Conservation (phyloP, 1,140 invertebrate genomes). For the Sitophilus oryzae region DNA sequence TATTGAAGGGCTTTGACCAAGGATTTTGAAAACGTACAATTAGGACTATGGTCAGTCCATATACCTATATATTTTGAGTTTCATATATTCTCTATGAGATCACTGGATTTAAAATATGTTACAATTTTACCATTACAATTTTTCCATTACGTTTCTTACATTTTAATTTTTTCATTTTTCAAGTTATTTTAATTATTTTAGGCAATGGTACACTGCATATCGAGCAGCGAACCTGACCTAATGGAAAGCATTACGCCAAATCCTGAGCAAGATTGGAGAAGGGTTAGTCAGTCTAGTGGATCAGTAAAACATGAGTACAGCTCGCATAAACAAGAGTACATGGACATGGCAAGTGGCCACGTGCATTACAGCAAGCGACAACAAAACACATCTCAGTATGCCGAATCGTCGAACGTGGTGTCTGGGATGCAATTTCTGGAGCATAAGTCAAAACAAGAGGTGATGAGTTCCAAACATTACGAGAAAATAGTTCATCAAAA, state of each 20-base stretch:
- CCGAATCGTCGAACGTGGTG: conserved; percentile 40
- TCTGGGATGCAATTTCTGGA: conserved; percentile 35
- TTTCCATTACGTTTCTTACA: no score
- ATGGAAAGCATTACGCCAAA: conserved; percentile 47
- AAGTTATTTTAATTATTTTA: conserved; percentile 34
- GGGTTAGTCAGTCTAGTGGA: conserved; percentile 16
- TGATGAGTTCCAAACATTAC: conserved; percentile 39
- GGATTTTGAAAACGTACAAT: no score
- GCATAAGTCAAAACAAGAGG: conserved; percentile 35
- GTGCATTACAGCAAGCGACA: conserved; percentile 30
- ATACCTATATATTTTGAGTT: no score
- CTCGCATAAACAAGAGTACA: conserved; percentile 22
- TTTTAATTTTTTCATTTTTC: no score
- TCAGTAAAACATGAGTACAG: conserved; percentile 22
- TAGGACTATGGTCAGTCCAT: no score
- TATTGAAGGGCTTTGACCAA: no score
- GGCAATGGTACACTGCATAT: conserved; percentile 80
- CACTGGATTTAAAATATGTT: no score
- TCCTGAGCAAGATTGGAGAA: conserved; percentile 34
- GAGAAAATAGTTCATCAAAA: conserved; percentile 37
- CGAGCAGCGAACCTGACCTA: conserved; percentile 72
- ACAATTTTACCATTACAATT: no score
- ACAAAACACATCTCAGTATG: conserved; percentile 32
- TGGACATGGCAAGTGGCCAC: conserved; percentile 29
- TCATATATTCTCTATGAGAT: no score